Evolutionary conservation across 2,113 vertebrate genomes (phyloP).

Genomic region (Mesitornis unicolor): DNA sequence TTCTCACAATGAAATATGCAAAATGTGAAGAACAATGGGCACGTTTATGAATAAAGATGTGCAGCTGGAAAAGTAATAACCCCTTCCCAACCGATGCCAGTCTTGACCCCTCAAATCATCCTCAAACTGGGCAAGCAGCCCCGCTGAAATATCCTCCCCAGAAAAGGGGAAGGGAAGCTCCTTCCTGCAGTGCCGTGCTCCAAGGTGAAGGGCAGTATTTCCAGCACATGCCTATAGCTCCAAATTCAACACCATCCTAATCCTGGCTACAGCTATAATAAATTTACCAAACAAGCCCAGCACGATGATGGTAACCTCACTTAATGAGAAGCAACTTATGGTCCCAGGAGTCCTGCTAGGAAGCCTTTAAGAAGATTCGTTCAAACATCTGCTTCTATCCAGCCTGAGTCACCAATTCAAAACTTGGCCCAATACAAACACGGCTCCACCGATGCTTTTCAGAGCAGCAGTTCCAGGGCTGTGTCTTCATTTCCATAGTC

Average conservation of each 20-base stretch:
- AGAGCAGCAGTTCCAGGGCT: neutral
- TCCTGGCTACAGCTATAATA: neutral
- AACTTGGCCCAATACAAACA: neutral
- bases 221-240: fast-evolving
- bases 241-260: neutral
- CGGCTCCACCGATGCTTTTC: fast-evolving
- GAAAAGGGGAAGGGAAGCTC: neutral
- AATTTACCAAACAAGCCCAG: neutral
- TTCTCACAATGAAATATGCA: conserved; percentile 44
- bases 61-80: conserved; percentile 56
- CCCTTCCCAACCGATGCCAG: neutral
- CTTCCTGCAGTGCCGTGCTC: no score
- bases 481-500: neutral
- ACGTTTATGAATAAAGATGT: conserved; percentile 37
- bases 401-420: fast-evolving
- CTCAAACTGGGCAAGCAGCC: neutral
- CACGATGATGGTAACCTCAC: fast-evolving
- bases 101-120: neutral
- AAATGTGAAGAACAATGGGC: conserved; percentile 2
- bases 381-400: neutral
- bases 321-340: fast-evolving
- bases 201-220: neutral
- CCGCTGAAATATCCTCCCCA: neutral
- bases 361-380: neutral
- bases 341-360: neutral